These are phyloP conservation scores for Darwinula stevensoni DNA, from an alignment of 2,888 invertebrate genomes.

Conservation along the genomic window DNA sequence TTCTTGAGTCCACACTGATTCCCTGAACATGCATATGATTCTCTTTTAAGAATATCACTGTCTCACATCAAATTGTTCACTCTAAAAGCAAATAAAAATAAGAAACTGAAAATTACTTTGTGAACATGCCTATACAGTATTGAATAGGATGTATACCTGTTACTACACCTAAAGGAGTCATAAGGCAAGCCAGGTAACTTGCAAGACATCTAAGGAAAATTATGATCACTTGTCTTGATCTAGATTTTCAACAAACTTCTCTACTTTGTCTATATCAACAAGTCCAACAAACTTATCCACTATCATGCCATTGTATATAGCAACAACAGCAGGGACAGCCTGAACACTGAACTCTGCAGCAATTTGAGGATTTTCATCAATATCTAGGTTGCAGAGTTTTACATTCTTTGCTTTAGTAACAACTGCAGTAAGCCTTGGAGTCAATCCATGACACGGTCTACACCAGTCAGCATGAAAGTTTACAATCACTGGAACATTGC, in stretches of 20 bases:
- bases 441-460: slow-evolving; percentile 58
- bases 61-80: too few relatives aligned
- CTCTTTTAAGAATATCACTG: too few relatives aligned
- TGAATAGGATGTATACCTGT: too few relatives aligned
- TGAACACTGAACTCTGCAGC: slow-evolving; percentile 36
- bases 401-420: slow-evolving; percentile 36
- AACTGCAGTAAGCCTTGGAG: slow-evolving; percentile 46
- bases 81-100: too few relatives aligned
- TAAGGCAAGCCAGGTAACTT: too few relatives aligned
- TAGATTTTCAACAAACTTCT: slow-evolving; percentile 10
- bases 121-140: too few relatives aligned
- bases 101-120: too few relatives aligned
- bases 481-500: slow-evolving; percentile 52
- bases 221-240: too few relatives aligned
- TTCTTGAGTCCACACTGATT: too few relatives aligned
- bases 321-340: slow-evolving; percentile 39
- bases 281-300: slow-evolving; percentile 63
- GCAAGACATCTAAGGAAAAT: too few relatives aligned
- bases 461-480: slow-evolving; percentile 79
- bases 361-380: slow-evolving; percentile 46
- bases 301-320: slow-evolving; percentile 35
- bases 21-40: too few relatives aligned
- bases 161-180: too few relatives aligned
- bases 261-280: slow-evolving; percentile 17
- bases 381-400: slow-evolving; percentile 49